Evolutionary conservation across 2,113 vertebrate genomes (phyloP).

Genomic region (Oryzias woworae): DNA sequence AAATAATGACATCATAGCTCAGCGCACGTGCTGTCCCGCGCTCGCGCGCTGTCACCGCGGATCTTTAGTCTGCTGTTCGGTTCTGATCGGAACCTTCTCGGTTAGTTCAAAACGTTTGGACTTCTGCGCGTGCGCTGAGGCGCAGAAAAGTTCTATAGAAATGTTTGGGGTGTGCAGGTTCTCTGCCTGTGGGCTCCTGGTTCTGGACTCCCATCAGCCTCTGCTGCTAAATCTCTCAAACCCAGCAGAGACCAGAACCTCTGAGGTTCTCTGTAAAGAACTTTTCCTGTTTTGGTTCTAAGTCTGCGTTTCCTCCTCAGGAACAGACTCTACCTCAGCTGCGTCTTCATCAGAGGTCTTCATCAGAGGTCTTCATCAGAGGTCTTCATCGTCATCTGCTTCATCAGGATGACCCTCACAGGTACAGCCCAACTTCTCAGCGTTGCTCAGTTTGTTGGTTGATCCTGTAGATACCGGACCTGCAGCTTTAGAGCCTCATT

Average conservation of each 20-base stretch:
- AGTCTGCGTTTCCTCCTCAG: slow-evolving; percentile 35
- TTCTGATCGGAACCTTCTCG: too few relatives aligned
- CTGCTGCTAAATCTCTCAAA: neutral
- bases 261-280: neutral
- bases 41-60: slow-evolving; percentile 10
- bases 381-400: too few relatives aligned
- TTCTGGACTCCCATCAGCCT: neutral
- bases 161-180: neutral
- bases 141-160: neutral
- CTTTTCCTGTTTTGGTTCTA: neutral
- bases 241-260: neutral
- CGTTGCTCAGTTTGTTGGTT: too few relatives aligned
- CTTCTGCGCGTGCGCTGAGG: too few relatives aligned
- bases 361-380: slow-evolving; percentile 26
- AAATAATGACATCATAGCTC: slow-evolving; percentile 60
- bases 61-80: neutral
- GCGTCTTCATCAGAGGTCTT: slow-evolving; percentile 24
- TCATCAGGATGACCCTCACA: slow-evolving; percentile 62
- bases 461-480: neutral
- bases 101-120: too few relatives aligned
- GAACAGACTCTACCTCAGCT: slow-evolving; percentile 59
- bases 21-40: neutral
- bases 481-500: neutral
- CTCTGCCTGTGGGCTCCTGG: neutral
- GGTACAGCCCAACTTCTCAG: slow-evolving; percentile 20